Evolutionary conservation across 2,113 vertebrate species (phyloP).

Genomic region (Hepsetus odoe): DNA sequence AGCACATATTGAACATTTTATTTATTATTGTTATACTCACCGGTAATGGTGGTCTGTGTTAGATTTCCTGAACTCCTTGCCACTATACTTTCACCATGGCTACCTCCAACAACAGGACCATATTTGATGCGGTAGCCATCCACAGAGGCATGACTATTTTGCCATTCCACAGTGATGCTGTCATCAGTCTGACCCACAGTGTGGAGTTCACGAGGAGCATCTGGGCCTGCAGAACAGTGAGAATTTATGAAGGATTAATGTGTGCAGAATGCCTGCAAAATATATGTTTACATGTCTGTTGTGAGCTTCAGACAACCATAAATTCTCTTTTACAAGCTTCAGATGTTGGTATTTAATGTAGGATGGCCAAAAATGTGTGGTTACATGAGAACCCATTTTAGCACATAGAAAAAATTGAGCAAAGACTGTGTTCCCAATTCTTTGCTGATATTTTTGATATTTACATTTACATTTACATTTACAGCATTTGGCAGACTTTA

Average conservation of each 20-base stretch:
- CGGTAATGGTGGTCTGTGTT: constrained; percentile 82
- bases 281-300: no score
- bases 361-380: no score
- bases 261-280: not conserved
- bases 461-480: no score
- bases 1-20: no score
- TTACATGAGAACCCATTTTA: no score
- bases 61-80: constrained; percentile 75
- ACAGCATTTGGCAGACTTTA: no score
- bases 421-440: no score
- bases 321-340: no score
- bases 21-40: constrained; percentile 66
- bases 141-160: constrained; percentile 80
- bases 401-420: no score
- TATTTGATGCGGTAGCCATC: constrained; percentile 87
- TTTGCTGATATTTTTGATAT: no score
- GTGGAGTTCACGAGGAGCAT: constrained; percentile 83
- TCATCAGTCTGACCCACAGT: constrained; percentile 83
- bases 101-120: constrained; percentile 86
- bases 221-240: constrained; percentile 76
- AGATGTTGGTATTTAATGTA: no score
- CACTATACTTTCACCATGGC: constrained; percentile 83
- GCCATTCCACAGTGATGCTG: constrained; percentile 90
- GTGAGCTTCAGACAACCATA: no score
- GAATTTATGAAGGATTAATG: not conserved